Conservation (phyloP, 2,888 invertebrate genomes). For the Gortyna flavago region DNA sequence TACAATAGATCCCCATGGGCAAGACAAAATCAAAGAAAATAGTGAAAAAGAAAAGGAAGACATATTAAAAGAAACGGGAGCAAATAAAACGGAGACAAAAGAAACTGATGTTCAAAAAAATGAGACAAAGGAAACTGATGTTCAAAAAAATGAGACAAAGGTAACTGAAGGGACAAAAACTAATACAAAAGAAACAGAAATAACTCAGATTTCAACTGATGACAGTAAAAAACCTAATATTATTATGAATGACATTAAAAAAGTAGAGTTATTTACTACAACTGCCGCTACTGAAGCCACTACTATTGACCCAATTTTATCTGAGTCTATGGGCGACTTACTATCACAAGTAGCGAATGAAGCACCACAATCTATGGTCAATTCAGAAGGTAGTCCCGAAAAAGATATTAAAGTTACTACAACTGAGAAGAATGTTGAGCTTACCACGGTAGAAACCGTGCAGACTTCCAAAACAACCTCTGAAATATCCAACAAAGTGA, state of each 20-base stretch:
- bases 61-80: conserved; percentile 20
- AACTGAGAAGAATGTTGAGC: conserved; percentile 67
- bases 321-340: conserved; percentile 87
- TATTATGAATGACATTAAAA: conserved; percentile 62
- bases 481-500: conserved; percentile 55
- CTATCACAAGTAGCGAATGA: conserved; percentile 87
- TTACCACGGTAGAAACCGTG: conserved; percentile 61
- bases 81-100: conserved; percentile 9
- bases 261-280: conserved; percentile 66
- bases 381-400: conserved; percentile 60
- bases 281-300: conserved; percentile 67
- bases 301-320: conserved; percentile 83
- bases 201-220: conserved; percentile 28
- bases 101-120: conserved; percentile 6
- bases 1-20: conserved; percentile 80
- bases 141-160: conserved; percentile 8
- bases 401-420: conserved; percentile 58
- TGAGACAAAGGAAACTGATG: conserved; percentile 7
- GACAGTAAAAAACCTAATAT: conserved; percentile 43
- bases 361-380: conserved; percentile 73
- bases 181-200: conserved; percentile 35
- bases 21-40: conserved; percentile 57
- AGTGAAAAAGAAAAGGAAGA: conserved; percentile 46
- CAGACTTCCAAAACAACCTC: conserved; percentile 48
- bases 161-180: conserved; percentile 6